Percentiles rank a stretch among this genome's conserved stretches.
phyloP scores from a whole-genome alignment of 1,140 invertebrate species.

The Latrodectus geometricus region DNA sequence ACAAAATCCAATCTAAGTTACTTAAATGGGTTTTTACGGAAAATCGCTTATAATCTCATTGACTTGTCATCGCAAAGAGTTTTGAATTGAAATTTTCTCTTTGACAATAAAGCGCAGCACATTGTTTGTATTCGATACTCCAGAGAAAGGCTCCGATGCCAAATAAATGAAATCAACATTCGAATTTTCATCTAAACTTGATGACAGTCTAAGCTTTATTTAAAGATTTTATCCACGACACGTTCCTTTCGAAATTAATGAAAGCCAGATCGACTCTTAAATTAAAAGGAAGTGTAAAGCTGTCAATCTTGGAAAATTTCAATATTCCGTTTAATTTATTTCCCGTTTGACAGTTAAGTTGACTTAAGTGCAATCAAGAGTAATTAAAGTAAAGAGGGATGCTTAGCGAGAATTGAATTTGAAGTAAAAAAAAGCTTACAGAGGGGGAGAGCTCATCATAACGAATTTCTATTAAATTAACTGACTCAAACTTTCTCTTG shows the following conservation, averaged over 20 bases:
- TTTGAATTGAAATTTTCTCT: neutral
- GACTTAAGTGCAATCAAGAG: neutral
- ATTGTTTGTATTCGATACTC: constrained; percentile 1
- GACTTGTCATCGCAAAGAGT: neutral
- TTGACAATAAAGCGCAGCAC: neutral
- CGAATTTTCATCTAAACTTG: neutral
- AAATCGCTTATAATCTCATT: no score
- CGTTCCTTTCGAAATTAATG: constrained; percentile 31
- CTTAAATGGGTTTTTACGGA: no score
- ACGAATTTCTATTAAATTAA: neutral
- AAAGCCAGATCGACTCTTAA: constrained; percentile 49
- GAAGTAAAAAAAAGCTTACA: neutral
- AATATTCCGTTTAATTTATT: constrained; percentile 42
- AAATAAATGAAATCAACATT: constrained; percentile 40
- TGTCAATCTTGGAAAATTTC: constrained; percentile 33
- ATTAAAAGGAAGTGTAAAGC: constrained; percentile 47
- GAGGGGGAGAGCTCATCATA: neutral
- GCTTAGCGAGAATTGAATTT: neutral
- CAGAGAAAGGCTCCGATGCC: neutral
- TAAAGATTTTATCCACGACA: constrained; percentile 8
- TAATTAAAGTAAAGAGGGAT: neutral
- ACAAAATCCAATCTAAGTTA: no score
- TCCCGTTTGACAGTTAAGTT: constrained; percentile 9
- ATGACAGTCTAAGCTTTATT: constrained; percentile 25
- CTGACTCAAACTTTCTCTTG: no score